Evolutionary conservation across 1,140 invertebrate genomes (phyloP), one percentile per base, ranked within the genome.

Genomic region (Himalopsyche phryganea): DNA sequence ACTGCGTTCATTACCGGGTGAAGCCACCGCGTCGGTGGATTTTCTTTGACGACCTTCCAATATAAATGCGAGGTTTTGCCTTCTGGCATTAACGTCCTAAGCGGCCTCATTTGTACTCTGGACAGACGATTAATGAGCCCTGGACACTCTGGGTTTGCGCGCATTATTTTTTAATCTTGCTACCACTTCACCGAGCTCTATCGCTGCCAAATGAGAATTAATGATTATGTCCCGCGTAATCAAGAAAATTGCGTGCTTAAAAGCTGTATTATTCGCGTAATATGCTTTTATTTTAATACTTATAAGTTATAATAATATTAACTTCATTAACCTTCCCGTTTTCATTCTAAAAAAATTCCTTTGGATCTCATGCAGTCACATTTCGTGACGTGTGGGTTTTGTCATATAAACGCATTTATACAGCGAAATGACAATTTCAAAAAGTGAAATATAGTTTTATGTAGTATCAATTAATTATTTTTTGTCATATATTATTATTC

Each of bases 191-290:
- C 11, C 38, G 38, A 23, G 44, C 36, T 19, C 46, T 47, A 47
- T 28, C 10, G 42, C 45, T 20, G 33, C 44, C 36, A 47, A 55
- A 55, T 55, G 52, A 55, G 52, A 44, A 55, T 55, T 47, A 47
- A 55, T 55, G 36, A 28, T 6, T 33, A 3, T 1, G 23, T 11
- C 15, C 17, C 17, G 44, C 13, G 44, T 14, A 14, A 18, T 14
- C 17, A 18, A 11, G 13, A 41, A 41, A 18, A 14, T 41, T 4
- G 13, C 17, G 40, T 41, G 13, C 40, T 14, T 5, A 41, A 41
- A 14, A 18, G 13, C 13, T 23, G 17, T 23, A 46, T 46, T 46
- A 23, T 28, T 28, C 11, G 11, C n/a, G 15, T n/a, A 19, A n/a
- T n/a, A n/a, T n/a, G n/a, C n/a, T n/a, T n/a, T n/a, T n/a, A n/a